Conservation (phyloP, 2,113 vertebrate species). For the Parus major region DNA sequence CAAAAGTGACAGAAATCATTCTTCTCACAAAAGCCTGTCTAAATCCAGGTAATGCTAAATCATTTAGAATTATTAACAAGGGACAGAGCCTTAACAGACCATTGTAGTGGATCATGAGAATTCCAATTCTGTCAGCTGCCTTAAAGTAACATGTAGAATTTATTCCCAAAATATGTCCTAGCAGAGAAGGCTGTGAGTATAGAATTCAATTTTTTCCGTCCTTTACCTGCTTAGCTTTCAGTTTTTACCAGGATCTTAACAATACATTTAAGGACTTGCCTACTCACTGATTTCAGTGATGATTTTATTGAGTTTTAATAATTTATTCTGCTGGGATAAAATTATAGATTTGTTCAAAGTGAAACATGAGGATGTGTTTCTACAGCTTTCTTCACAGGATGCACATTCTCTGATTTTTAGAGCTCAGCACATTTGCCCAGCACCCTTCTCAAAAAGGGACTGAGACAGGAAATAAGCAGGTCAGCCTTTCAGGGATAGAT, state of each 20-base stretch:
- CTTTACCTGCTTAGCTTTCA: background rate
- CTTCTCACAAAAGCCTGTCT: background rate
- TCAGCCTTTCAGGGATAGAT: background rate
- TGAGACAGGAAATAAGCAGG: background rate
- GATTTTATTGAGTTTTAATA: background rate
- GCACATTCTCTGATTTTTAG: background rate
- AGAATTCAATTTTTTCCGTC: background rate
- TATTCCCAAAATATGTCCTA: background rate
- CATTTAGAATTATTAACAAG: background rate
- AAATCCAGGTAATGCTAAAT: background rate
- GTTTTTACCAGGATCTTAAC: background rate
- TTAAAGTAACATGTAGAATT: background rate
- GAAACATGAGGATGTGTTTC: background rate
- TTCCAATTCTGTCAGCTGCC: background rate
- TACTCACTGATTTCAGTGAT: background rate
- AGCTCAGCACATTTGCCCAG: background rate
- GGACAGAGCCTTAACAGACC: background rate
- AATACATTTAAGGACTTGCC: background rate
- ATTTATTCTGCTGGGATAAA: background rate
- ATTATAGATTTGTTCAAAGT: background rate
- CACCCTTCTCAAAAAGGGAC: background rate
- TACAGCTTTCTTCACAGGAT: background rate
- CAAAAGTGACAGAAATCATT: background rate
- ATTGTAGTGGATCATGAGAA: background rate
- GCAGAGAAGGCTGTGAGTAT: background rate